Evolutionary conservation across 1,140 invertebrate genomes (phyloP).

Genomic region (Campodea augens): DNA sequence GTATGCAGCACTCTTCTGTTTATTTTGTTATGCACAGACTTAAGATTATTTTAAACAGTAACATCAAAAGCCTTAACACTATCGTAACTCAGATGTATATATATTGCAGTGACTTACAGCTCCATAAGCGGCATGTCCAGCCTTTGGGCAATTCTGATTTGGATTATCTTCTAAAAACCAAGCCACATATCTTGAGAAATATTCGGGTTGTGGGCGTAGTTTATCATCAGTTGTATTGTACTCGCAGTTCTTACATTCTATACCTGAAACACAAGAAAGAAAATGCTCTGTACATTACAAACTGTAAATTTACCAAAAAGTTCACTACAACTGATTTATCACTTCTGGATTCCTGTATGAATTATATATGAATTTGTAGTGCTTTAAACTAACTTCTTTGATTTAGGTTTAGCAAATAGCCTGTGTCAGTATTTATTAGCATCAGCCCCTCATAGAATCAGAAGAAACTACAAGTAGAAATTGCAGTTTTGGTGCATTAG

Average conservation of each 20-base stretch:
- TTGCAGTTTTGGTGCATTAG: too few relatives aligned
- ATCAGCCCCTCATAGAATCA: too few relatives aligned
- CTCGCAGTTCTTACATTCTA: slow-evolving; percentile 7
- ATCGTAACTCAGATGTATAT: slow-evolving; percentile 6
- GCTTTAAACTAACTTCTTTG: background rate
- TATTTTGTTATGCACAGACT: slow-evolving; percentile 1
- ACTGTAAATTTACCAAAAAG: too few relatives aligned
- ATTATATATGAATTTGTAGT: background rate
- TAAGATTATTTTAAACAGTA: slow-evolving; percentile 4
- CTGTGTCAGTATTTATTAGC: too few relatives aligned
- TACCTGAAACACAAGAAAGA: slow-evolving; percentile 9
- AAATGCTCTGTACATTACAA: slow-evolving; percentile 9
- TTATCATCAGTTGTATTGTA: slow-evolving; percentile 21
- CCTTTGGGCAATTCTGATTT: slow-evolving; percentile 52
- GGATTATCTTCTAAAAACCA: slow-evolving; percentile 71
- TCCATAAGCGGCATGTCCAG: slow-evolving; percentile 46
- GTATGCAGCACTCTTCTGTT: background rate
- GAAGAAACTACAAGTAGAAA: too few relatives aligned
- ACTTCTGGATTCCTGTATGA: background rate
- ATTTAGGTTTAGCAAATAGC: too few relatives aligned
- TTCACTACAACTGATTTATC: slow-evolving; percentile 2
- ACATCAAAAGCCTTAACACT: background rate
- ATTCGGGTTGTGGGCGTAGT: slow-evolving; percentile 28
- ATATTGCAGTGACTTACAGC: slow-evolving; percentile 24
- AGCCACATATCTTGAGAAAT: slow-evolving; percentile 51